phyloP scores from a whole-genome alignment of 2,888 invertebrate genomes.

The Chymomyza caudatula region DNA sequence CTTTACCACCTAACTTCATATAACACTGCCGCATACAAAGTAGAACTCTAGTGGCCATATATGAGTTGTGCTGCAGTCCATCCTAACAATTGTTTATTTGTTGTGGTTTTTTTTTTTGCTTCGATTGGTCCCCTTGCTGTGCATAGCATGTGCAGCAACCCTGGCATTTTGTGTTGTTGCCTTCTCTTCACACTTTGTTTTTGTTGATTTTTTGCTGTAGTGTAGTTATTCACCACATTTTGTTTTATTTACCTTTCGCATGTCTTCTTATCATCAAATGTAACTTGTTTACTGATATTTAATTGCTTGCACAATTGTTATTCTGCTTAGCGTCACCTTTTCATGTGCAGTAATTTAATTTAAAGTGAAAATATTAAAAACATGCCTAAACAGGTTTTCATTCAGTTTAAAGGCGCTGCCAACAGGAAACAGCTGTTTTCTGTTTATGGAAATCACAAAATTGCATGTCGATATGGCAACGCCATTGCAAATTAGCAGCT shows the following conservation, averaged over 20 bases:
- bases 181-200: constrained; percentile 2
- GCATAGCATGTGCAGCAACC: not conserved
- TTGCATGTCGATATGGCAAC: constrained; percentile 5
- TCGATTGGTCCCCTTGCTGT: not conserved
- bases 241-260: not conserved
- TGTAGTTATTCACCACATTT: constrained; percentile 8
- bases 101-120: not conserved
- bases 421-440: constrained; percentile 5
- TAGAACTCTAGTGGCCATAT: no score
- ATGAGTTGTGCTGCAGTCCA: not conserved
- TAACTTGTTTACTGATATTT: not conserved
- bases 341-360: constrained; percentile 56
- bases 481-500: not conserved
- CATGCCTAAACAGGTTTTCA: not conserved
- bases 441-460: not conserved
- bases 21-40: no score
- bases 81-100: not conserved
- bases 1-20: no score
- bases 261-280: not conserved
- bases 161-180: constrained; percentile 20
- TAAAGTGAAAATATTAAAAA: constrained; percentile 46
- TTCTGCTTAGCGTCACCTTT: not conserved
- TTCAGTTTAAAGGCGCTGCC: not conserved
- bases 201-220: constrained; percentile 13
- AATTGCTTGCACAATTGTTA: not conserved